Evolutionary conservation across 2,797 vertebrate species (phyloP), one percentile per base, ranked within the genome.

Genomic region (Ataeniobius toweri): DNA sequence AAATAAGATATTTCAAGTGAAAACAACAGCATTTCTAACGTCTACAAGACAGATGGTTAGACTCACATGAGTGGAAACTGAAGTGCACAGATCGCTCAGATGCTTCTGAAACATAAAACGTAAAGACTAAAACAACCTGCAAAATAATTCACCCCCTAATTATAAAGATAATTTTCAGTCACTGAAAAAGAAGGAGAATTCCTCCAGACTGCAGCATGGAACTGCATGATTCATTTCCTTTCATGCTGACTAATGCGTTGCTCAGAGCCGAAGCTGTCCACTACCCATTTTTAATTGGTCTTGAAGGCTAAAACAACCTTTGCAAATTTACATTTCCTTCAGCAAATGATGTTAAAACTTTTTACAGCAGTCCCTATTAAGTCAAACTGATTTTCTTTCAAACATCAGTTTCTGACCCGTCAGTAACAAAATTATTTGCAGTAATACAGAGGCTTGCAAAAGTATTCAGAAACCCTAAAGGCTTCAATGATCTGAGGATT

Each of bases 231-330:
- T 88, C 58, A 80, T 89, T 90, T 90, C 84, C 79, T 74, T 75
- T 67, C 67, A 75, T 79, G 83, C 67, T 80, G 80, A 83, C 83
- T 89, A 80, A 84, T 87, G 86, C 80, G 80, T 75, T 73, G 77
- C 80, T 82, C 51, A 83, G 67, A 78, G 73, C 75, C 72, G 72
- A 81, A 24, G 71, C 67, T 4, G 84, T 81, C 48, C 81, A 74
- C 79, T 58, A 61, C 79, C 83, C 63, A 83, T 85, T 88, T 93
- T 91, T 87, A 91, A 92, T 90, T 92, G 71, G 78, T 75, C 87
- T 86, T 76, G 79, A 78, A 89, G 75, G 74, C 77, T 82, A 82
- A 83, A 85, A 78, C 79, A 86, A 83, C 59, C 76, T 73, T 74
- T 78, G 75, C 77, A 84, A 90, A 88, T 86, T 77, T 74, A 51